These are phyloP conservation scores for Drosophila rufa DNA, from an alignment of 1,140 invertebrate genomes.

Conservation along the genomic window DNA sequence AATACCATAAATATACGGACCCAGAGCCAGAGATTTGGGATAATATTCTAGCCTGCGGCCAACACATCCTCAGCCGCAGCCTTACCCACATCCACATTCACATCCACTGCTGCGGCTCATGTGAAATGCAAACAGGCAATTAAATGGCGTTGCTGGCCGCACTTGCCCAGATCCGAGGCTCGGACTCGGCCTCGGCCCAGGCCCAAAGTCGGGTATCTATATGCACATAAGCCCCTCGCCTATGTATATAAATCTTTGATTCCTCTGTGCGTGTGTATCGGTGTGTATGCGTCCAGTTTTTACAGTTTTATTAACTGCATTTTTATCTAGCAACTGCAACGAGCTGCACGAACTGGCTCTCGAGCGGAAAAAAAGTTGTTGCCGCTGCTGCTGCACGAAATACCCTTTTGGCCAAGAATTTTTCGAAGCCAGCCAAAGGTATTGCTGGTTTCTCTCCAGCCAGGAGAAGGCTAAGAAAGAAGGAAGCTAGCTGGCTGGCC, in stretches of 20 bases:
- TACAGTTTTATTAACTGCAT: slow-evolving; percentile 84
- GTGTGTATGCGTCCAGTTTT: slow-evolving; percentile 78
- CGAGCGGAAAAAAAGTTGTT: slow-evolving; percentile 74
- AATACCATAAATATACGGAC: slow-evolving; percentile 55
- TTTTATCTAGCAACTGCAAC: slow-evolving; percentile 79
- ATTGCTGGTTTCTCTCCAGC: slow-evolving; percentile 30
- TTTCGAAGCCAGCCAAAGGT: slow-evolving; percentile 57
- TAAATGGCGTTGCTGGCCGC: slow-evolving; percentile 80
- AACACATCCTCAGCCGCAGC: slow-evolving; percentile 29
- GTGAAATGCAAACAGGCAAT: slow-evolving; percentile 83
- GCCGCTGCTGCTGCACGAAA: slow-evolving; percentile 73
- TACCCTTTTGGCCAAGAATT: slow-evolving; percentile 83
- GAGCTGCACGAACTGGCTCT: slow-evolving; percentile 81
- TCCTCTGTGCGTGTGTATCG: slow-evolving; percentile 45
- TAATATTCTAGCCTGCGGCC: slow-evolving; percentile 45
- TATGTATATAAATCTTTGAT: slow-evolving; percentile 42
- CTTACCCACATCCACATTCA: neutral
- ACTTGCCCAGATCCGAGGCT: slow-evolving; percentile 61
- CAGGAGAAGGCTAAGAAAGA: slow-evolving; percentile 46
- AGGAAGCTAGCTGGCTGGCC: slow-evolving; percentile 63
- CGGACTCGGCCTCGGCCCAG: neutral
- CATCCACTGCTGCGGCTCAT: slow-evolving; percentile 54
- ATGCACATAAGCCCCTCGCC: slow-evolving; percentile 4
- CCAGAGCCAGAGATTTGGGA: slow-evolving; percentile 42
- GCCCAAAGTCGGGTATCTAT: slow-evolving; percentile 38